Base-by-base conservation (phyloP, 2,113 vertebrate genomes). In the Gobiocypris rarus region DNA sequence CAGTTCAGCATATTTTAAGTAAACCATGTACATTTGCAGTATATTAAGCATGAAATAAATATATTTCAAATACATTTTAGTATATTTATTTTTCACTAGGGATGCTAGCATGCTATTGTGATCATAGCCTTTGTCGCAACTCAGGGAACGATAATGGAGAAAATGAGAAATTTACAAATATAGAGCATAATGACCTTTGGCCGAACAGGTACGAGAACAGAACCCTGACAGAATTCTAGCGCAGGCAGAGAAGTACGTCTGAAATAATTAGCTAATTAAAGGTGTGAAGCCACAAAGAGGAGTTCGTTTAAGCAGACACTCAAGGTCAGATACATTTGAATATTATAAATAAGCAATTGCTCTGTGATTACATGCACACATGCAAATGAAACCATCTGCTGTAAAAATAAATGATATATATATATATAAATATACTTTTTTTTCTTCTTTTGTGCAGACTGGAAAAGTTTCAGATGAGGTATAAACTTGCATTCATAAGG, bases 211-310 rank as follows among this genome's bases (percentile, higher is more conserved):
- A 89, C 1, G 50, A 86, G 87, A 85, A 89, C 86, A 88, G 75
- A 84, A 87, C 90, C 85, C 48, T 88, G 83, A 90, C 82, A 82
- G 87, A 86, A 91, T 89, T 90, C 90, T 91, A 90, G 90, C 86
- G 84, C 88, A 85, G 90, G 89, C 86, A 87, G 89, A 89, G 87
- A 86, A 90, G 88, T 89, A 90, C 90, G 91, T 91, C 89, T 89
- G 89, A 92, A 93, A 93, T 93, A 94, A 94, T 93, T 91, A 91
- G 91, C 92, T 92, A 93, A 93, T 94, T 94, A 93, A 93, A 93
- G 92, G 92, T 93, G 92, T 89, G 90, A 91, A 90, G 87, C 87
- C 90, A 92, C 88, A 89, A 90, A 92, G 90, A 90, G 71, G 83
- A 90, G 86, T 88, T 88, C 50, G 91, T 75, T 63, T 81, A 88